phyloP scores from a whole-genome alignment of 1,140 invertebrate genomes.

The Trichomalopsis sarcophagae region DNA sequence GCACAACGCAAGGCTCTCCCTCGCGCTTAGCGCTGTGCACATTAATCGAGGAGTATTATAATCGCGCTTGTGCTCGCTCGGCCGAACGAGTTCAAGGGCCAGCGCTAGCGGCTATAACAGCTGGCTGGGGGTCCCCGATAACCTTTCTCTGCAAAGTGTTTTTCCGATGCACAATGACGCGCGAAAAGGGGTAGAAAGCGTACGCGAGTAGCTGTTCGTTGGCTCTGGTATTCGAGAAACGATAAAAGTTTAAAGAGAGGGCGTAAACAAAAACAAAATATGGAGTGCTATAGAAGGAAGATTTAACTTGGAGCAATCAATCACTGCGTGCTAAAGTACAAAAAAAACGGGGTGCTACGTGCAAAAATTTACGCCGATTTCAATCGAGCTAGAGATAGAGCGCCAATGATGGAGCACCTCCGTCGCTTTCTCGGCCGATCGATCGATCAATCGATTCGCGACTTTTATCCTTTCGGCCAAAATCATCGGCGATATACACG shows the following conservation, averaged over 20 bases:
- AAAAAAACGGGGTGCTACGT: no score
- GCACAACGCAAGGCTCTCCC: background rate
- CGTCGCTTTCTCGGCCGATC: background rate
- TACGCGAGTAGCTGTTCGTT: no score
- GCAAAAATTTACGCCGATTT: no score
- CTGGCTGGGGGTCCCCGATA: conserved; percentile 60
- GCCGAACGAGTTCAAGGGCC: conserved; percentile 53
- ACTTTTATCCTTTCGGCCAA: background rate
- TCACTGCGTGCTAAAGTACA: no score
- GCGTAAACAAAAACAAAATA: no score
- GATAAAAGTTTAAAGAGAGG: no score
- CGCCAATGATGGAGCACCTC: no score
- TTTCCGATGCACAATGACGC: background rate
- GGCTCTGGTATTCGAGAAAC: no score
- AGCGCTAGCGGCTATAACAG: background rate
- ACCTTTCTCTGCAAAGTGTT: conserved; percentile 23
- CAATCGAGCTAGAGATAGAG: no score
- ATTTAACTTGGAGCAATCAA: background rate
- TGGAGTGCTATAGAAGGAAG: no score
- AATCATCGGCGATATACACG: background rate
- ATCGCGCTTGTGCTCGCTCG: background rate
- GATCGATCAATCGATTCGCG: background rate
- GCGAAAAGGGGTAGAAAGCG: background rate
- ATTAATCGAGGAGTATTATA: conserved; percentile 3
- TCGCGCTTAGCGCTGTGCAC: background rate